These are phyloP conservation scores for Nyctibius bracteatus DNA, from an alignment of 2,113 vertebrate genomes.

Conservation along the genomic window DNA sequence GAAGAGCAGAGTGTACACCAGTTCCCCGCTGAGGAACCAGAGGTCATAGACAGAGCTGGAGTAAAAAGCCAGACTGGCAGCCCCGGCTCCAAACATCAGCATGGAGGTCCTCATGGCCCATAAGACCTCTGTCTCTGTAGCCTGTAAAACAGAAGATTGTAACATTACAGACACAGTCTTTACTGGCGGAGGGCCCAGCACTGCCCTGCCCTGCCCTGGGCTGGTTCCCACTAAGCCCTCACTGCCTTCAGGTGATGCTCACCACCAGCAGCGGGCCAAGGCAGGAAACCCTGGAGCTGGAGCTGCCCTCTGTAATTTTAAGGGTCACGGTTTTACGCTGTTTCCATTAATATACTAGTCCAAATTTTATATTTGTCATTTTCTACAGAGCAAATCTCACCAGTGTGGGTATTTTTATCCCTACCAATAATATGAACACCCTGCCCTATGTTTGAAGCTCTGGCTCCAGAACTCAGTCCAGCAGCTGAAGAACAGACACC, in stretches of 20 bases:
- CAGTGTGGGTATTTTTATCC: neutral
- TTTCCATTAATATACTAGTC: neutral
- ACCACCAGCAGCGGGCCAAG: neutral
- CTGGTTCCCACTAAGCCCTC: neutral
- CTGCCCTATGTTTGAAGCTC: neutral
- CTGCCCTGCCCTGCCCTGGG: neutral
- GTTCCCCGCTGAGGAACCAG: constrained; percentile 82
- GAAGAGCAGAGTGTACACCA: constrained; percentile 82
- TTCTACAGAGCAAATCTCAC: neutral
- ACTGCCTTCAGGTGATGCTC: neutral
- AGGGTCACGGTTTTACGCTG: neutral
- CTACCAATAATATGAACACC: neutral
- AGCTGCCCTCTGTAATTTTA: neutral
- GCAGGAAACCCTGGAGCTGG: neutral
- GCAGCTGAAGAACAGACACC: neutral
- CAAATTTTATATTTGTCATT: neutral
- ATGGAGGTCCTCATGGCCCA: constrained; percentile 79
- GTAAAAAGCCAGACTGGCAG: constrained; percentile 73
- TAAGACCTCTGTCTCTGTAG: constrained; percentile 77
- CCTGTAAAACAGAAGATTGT: constrained; percentile 59
- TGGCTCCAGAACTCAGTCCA: neutral
- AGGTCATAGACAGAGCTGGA: constrained; percentile 79
- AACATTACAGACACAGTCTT: neutral
- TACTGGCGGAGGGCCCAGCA: neutral
- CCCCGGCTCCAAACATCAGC: constrained; percentile 71